phyloP scores from a whole-genome alignment of 1,140 invertebrate genomes.

The Achatina immaculata region DNA sequence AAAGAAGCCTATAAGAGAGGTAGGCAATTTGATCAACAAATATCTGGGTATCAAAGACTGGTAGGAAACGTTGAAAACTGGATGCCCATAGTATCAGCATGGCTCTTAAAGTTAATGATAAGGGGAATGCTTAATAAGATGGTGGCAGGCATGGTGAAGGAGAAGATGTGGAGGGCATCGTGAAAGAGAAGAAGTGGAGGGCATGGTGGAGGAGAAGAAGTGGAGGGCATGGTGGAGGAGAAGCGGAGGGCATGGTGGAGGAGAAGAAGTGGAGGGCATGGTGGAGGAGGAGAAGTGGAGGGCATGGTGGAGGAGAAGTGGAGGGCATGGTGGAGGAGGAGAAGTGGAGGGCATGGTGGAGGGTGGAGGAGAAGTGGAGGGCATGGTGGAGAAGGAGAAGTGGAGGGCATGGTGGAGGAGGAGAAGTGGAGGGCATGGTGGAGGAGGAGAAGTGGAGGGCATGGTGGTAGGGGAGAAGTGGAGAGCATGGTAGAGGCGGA shows the following conservation, averaged over 20 bases:
- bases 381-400: neutral
- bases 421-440: neutral
- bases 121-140: no score
- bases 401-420: neutral
- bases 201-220: no score
- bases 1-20: no score
- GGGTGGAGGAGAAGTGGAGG: neutral
- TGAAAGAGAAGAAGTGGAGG: neutral
- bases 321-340: neutral
- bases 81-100: no score
- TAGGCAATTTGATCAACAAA: no score
- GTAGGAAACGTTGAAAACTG: no score
- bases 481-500: neutral
- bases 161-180: neutral
- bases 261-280: no score
- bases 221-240: neutral
- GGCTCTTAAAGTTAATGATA: no score
- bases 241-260: neutral
- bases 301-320: neutral
- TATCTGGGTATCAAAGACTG: no score
- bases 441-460: neutral
- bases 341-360: neutral
- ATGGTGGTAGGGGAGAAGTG: neutral
- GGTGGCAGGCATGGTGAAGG: neutral
- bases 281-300: no score